phyloP scores from a whole-genome alignment of 2,888 invertebrate species.

The Artemia sinica region DNA sequence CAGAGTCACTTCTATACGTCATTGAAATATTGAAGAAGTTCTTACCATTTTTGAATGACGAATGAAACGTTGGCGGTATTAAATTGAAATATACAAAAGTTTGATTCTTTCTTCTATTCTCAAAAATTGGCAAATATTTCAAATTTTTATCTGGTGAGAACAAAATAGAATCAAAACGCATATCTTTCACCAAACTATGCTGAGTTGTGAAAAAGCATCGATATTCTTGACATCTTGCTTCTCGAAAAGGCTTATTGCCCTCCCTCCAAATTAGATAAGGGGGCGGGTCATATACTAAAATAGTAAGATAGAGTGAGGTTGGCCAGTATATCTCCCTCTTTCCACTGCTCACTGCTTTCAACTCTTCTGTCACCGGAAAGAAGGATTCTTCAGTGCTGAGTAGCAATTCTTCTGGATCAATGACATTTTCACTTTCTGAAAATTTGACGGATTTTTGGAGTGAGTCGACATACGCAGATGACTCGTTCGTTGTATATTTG shows the following conservation, averaged over 20 bases:
- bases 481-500: too few relatives aligned
- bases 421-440: background rate
- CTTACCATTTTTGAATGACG: slow-evolving; percentile 8
- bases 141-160: slow-evolving; percentile 8
- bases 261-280: background rate
- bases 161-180: background rate
- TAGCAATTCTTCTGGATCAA: slow-evolving; percentile 3
- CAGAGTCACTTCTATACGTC: slow-evolving; percentile 3
- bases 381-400: slow-evolving; percentile 2
- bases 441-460: background rate
- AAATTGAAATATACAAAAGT: background rate
- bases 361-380: background rate
- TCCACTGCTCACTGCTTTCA: background rate
- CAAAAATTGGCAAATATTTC: background rate
- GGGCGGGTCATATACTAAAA: background rate
- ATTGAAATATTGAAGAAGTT: background rate
- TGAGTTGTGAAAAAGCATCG: background rate
- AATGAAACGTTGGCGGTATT: background rate
- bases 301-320: background rate
- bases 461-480: background rate
- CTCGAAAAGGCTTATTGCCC: slow-evolving; percentile 2
- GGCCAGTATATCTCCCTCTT: background rate
- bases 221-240: background rate
- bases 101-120: background rate
- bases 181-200: background rate